Evolutionary conservation across 2,113 vertebrate genomes (phyloP), one percentile per base, ranked within the genome.

Genomic region (Erythrolamprus reginae): DNA sequence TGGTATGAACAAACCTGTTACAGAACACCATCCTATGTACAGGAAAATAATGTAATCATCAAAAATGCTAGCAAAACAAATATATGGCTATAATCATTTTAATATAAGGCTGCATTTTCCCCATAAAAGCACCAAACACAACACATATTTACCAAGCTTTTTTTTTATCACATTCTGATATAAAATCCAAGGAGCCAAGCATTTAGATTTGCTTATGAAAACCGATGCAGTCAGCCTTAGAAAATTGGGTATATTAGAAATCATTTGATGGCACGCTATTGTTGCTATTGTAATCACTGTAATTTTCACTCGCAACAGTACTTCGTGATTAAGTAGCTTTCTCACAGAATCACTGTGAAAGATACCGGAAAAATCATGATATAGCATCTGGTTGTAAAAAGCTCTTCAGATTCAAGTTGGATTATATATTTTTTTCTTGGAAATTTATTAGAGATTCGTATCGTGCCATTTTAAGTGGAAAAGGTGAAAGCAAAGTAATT

Each of bases 401-500:
- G 97, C 96, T 97, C 97, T 97, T 97, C 97, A 96, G 96, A 97
- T 97, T 97, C 97, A 96, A 97, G 97, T 94, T 97, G 97, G 95
- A 96, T 97, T 98, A 97, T 98, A 97, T 96, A 96, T 96, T 97
- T 96, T 70, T 96, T 96, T 97, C 97, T 97, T 97, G 96, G 95
- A 97, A 96, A 96, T 97, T 96, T 97, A 97, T 98, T 98, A 97
- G 96, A 96, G 96, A 98, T 98, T 97, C 97, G 96, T 96, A 97
- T 97, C 97, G 96, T 97, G 97, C 96, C 92, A 55, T 94, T 96
- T 97, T 97, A 97, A 97, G 96, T 97, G 96, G 97, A 97, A 88
- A 97, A 98, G 98, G 97, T 98, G 97, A 97, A 97, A 96, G 97
- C 97, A 97, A 97, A 96, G 97, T 98, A 97, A 98, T 98, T 98